Conservation (phyloP, 2,113 vertebrate genomes). For the Rattus norvegicus region DNA sequence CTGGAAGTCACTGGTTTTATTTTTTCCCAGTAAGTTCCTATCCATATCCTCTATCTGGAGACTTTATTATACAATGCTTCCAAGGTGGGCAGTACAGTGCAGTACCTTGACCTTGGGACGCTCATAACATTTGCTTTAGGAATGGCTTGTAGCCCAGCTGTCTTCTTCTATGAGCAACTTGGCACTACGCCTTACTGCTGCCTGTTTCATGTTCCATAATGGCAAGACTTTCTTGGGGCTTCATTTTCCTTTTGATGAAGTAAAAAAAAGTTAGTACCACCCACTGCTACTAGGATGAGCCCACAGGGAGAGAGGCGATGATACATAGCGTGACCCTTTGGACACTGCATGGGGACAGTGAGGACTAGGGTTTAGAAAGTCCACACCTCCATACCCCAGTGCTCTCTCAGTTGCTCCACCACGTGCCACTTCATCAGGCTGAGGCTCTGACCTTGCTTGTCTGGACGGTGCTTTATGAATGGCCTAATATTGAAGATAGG, state of each 20-base stretch:
- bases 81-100: too few species aligned
- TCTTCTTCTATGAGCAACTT: neutral
- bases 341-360: neutral
- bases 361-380: neutral
- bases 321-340: neutral
- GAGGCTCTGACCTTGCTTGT: neutral
- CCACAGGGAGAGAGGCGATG: neutral
- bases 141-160: neutral
- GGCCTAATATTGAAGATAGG: neutral
- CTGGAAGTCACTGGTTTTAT: neutral
- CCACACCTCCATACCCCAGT: neutral
- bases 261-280: neutral
- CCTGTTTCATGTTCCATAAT: neutral
- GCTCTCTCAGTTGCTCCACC: neutral
- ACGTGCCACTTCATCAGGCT: neutral
- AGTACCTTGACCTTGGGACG: neutral
- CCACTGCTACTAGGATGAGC: neutral
- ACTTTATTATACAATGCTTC: neutral
- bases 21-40: neutral
- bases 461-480: neutral
- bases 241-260: neutral
- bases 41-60: neutral
- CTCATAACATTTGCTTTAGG: accelerated
- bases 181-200: neutral
- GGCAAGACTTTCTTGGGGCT: neutral